Evolutionary conservation across 37 sponge, comb jelly and placozoan species (phyloP), one percentile per base, ranked within the genome.

Genomic region (Chondrilla cf. caribensis): DNA sequence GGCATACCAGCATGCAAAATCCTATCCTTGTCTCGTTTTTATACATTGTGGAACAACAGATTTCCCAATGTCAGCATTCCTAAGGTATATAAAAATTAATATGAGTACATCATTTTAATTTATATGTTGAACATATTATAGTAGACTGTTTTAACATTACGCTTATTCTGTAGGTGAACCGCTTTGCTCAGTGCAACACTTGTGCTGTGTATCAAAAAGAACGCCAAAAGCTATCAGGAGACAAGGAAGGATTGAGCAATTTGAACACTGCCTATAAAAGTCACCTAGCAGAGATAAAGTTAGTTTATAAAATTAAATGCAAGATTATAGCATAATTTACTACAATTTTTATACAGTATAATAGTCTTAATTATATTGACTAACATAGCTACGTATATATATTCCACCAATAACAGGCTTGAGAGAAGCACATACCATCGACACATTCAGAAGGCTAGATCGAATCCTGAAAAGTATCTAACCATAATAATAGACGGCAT

Each of bases 401-500:
- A 31, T 25, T 64, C 14, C 66, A 31, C 31, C 32, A 31, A n/a
- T n/a, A n/a, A 38, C 41, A 71, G 73, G 41, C 38, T 71, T 14
- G 73, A 71, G 19, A 35, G 73, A 21, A 35, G 29, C 11, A 29
- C 4, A 7, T 71, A 71, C 19, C 41, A 71, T 19, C n/a, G 38
- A 3, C 38, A 71, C 31, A 19, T 35, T 32, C 35, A 31, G 29
- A 35, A 39, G 29, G 73, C 73, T 7, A 22, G 64, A 5, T 71
- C 73, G 9, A 38, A 71, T 38, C 73, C 41, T 19, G 22, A 4
- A 26, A 35, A 71, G 38, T 35, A 60, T 15, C 55, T 86, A 57
- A 77, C 86, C 26, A 28, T 86, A 0, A 86, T 86, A 24, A 68
- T 79, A 19, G 86, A 86, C 35, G 86, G 86, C 4, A 86, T 86